phyloP scores from a whole-genome alignment of 1,140 invertebrate species.

The Drosophila setifemur region DNA sequence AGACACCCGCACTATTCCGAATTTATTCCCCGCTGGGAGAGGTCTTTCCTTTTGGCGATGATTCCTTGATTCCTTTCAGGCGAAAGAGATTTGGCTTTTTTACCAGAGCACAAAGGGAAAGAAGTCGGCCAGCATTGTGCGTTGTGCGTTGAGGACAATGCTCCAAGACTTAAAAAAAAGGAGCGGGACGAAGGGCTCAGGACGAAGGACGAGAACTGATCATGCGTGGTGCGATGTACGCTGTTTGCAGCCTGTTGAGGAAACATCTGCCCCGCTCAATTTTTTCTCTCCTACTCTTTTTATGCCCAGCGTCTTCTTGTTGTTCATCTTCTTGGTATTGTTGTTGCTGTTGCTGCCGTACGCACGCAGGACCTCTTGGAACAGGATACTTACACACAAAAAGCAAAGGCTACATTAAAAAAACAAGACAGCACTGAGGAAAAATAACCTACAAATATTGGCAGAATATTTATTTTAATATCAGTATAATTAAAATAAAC shows the following conservation, averaged over 20 bases:
- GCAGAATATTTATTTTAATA: neutral
- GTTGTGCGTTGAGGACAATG: conserved; percentile 54
- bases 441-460: neutral
- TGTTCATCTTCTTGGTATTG: conserved; percentile 46
- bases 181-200: neutral
- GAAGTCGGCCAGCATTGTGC: conserved; percentile 52
- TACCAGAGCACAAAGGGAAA: conserved; percentile 19
- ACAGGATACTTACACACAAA: conserved; percentile 72
- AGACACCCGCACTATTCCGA: conserved; percentile 49
- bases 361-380: conserved; percentile 66
- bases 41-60: conserved; percentile 15
- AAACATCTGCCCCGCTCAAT: conserved; percentile 78
- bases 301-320: conserved; percentile 33
- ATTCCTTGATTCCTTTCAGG: conserved; percentile 47
- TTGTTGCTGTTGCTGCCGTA: conserved; percentile 43
- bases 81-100: conserved; percentile 54
- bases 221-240: conserved; percentile 71
- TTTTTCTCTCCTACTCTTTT: conserved; percentile 50
- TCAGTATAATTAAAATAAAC: no score
- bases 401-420: conserved; percentile 43
- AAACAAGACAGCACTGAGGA: conserved; percentile 17
- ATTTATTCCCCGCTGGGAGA: conserved; percentile 11
- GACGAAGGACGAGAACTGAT: conserved; percentile 55
- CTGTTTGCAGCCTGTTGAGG: conserved; percentile 69
- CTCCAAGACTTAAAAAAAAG: conserved; percentile 54